Percentiles rank a stretch among this genome's conserved stretches.
phyloP scores from a whole-genome alignment of 2,797 vertebrate species.

The Bufotes viridis region DNA sequence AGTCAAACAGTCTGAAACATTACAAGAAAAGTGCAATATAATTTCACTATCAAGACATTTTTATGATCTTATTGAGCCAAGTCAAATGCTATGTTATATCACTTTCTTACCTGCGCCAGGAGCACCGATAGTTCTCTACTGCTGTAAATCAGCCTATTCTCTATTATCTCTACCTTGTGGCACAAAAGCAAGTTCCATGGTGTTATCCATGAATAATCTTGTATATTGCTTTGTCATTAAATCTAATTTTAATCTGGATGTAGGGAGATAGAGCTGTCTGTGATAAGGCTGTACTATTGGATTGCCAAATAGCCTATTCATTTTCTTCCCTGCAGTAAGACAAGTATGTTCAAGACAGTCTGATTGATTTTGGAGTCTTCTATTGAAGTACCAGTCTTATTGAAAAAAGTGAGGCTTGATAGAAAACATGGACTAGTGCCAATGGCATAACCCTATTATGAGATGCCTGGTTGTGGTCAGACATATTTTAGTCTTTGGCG shows the following conservation, averaged over 20 bases:
- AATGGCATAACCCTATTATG: conserved; percentile 31
- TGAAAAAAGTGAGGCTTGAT: conserved; percentile 12
- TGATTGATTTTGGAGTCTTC: conserved; percentile 6
- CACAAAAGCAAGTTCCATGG: neutral
- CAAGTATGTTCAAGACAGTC: neutral
- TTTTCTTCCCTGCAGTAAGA: neutral
- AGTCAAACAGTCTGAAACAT: neutral
- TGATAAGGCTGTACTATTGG: conserved; percentile 18
- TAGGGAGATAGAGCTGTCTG: neutral
- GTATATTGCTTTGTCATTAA: conserved; percentile 13
- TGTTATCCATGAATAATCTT: neutral
- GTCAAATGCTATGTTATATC: neutral
- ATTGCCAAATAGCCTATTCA: conserved; percentile 4
- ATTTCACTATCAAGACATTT: neutral
- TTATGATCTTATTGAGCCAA: conserved; percentile 9
- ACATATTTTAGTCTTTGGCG: conserved; percentile 8
- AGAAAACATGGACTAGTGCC: conserved; percentile 26
- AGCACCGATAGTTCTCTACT: neutral
- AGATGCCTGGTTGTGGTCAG: conserved; percentile 18
- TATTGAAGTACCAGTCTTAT: neutral
- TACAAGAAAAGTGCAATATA: neutral
- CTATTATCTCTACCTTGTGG: neutral
- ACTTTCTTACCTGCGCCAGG: neutral
- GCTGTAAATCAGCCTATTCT: neutral
- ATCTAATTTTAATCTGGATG: conserved; percentile 3